Evolutionary conservation across 2,113 vertebrate genomes (phyloP), one percentile per base, ranked within the genome.

Genomic region (Otolemur garnettii): DNA sequence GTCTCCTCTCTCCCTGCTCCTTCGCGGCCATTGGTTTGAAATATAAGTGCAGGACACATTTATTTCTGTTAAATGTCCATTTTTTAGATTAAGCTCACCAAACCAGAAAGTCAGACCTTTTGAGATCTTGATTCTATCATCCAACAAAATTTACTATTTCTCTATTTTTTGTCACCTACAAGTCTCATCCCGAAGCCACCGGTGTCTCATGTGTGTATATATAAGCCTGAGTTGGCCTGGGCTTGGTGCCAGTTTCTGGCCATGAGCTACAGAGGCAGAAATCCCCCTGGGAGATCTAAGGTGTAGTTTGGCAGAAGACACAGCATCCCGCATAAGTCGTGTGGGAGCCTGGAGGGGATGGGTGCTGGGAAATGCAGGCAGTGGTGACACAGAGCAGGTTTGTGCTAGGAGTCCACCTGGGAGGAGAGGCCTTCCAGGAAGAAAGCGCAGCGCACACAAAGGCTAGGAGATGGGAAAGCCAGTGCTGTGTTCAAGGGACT

Each of bases 51-150:
- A 62, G 57, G 38, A 35, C 1, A 35, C 42, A 53, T 69, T 87
- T 79, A 42, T 90, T 96, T 80, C n/a, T 87, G 66, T 38, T 82
- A 74, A 57, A 55, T 62, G 42, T 79, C 60, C n/a, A 87, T 83
- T 85, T 86, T 35, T 35, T 92, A 45, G 69, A 11, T 80, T 71
- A 77, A 90, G 35, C n/a, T 62, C 90, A 69, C 19, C 59, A 60
- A 82, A 57, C 11, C 38, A 80, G 90, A 60, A 92, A 95, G 75
- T 30, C 28, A 78, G 59, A n/a, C 71, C 53, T 79, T 66, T 72
- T 69, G 71, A 84, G 55, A 90, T 69, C 55, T 81, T 3, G 35
- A 90, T 71, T 83, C 84, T 5, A 7, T 81, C 78, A 84, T 38
- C 81, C 68, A 55, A 38, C 42, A 17, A 17, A 33, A 57, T 28